phyloP scores from a whole-genome alignment of 2,888 invertebrate species.

The Leptodirus hochenwartii region DNA sequence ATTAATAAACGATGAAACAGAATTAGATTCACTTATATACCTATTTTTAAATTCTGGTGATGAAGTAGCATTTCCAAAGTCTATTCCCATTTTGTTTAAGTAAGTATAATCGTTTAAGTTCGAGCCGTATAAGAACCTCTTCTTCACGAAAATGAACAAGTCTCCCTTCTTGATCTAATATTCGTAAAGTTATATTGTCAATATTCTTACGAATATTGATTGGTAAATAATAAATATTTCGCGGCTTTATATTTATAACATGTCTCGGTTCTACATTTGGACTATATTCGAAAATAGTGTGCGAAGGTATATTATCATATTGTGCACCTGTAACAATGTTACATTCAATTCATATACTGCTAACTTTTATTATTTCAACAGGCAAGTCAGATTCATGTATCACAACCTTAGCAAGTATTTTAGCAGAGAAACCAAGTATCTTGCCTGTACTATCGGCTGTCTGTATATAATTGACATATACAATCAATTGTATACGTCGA shows the following conservation, averaged over 20 bases:
- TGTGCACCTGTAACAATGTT: conserved; percentile 16
- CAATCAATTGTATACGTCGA: too few species aligned
- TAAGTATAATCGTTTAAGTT: too few species aligned
- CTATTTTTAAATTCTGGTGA: too few species aligned
- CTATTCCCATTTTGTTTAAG: too few species aligned
- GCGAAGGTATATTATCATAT: conserved; percentile 14
- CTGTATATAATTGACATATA: too few species aligned
- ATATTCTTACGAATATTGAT: conserved; percentile 16
- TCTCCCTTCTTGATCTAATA: conserved; percentile 11
- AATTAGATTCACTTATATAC: too few species aligned
- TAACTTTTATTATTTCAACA: conserved; percentile 16
- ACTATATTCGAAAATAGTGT: conserved; percentile 21
- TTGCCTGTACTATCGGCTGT: conserved; percentile 3
- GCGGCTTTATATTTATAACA: conserved; percentile 20
- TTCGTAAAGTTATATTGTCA: conserved; percentile 15
- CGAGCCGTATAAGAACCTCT: conserved; percentile 7
- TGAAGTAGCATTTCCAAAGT: too few species aligned
- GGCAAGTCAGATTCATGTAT: conserved; percentile 16
- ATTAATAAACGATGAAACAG: too few species aligned
- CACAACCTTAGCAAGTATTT: conserved; percentile 8
- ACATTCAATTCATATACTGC: conserved; percentile 15
- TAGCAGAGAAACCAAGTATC: conserved; percentile 8
- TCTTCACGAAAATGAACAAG: conserved; percentile 6
- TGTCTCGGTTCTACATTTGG: conserved; percentile 19
- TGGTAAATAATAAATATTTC: conserved; percentile 19